phyloP scores from a whole-genome alignment of 2,797 vertebrate species.

The Paratrypauchen microcephalus region DNA sequence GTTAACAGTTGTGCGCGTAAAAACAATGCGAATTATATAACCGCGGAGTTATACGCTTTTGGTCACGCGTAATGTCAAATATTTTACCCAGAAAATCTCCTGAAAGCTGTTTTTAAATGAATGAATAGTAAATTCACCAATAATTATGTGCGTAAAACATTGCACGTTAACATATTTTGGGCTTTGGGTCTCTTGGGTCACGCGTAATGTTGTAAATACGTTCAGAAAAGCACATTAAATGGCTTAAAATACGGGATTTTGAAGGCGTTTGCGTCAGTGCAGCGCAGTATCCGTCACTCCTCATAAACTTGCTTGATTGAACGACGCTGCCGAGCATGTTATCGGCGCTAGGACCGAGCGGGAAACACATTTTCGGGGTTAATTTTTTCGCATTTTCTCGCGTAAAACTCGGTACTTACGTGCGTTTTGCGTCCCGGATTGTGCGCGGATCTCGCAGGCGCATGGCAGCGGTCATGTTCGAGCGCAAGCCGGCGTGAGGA shows the following conservation, averaged over 20 bases:
- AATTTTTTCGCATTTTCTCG: background rate
- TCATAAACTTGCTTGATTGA: slow-evolving; percentile 64
- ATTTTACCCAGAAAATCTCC: background rate
- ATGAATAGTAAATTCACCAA: too few relatives aligned
- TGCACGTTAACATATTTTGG: background rate
- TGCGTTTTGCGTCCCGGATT: slow-evolving; percentile 14
- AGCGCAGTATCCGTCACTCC: slow-evolving; percentile 48
- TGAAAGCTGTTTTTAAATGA: background rate
- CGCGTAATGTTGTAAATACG: slow-evolving; percentile 4
- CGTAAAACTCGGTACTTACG: slow-evolving; percentile 36
- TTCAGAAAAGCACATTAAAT: background rate
- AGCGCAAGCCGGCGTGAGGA: background rate
- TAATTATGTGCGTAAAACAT: background rate
- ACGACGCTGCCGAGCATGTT: slow-evolving; percentile 30
- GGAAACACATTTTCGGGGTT: slow-evolving; percentile 17
- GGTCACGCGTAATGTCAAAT: slow-evolving; percentile 4
- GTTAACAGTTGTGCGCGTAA: background rate
- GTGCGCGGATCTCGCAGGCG: background rate
- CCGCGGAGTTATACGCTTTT: background rate
- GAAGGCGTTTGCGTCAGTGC: background rate
- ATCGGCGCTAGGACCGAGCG: slow-evolving; percentile 61
- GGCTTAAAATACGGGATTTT: background rate
- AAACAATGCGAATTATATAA: background rate
- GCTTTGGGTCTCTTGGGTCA: background rate
- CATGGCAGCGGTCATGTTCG: slow-evolving; percentile 27